These are phyloP conservation scores for Percina caprodes DNA, from an alignment of 2,113 vertebrate genomes.

Conservation along the genomic window DNA sequence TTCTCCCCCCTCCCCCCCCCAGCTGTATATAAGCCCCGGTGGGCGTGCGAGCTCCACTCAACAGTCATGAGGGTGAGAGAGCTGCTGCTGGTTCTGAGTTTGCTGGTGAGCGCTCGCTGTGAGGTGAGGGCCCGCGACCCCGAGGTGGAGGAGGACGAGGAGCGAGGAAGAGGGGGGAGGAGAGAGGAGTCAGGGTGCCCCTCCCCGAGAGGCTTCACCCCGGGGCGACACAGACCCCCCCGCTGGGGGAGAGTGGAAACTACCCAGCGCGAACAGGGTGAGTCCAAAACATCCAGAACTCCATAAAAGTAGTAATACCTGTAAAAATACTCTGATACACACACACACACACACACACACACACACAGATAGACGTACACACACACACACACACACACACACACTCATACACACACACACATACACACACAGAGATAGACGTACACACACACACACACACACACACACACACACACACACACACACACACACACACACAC, in stretches of 20 bases:
- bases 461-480: constrained; percentile 17
- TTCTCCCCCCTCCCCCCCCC: background rate
- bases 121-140: constrained; percentile 79
- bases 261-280: constrained; percentile 63
- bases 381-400: no score
- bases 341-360: constrained; percentile 5
- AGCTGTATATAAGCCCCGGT: constrained; percentile 49
- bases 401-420: background rate
- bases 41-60: constrained; percentile 17
- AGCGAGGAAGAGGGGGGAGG: constrained; percentile 5
- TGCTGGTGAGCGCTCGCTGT: constrained; percentile 76
- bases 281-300: constrained; percentile 40
- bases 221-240: background rate
- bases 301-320: no score
- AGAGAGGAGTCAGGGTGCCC: background rate
- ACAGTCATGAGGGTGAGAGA: constrained; percentile 69
- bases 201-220: background rate
- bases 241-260: constrained; percentile 14
- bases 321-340: background rate
- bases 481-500: constrained; percentile 12
- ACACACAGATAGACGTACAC: background rate
- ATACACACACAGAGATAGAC: constrained; percentile 7
- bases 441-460: constrained; percentile 16
- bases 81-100: constrained; percentile 73
- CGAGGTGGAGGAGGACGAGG: constrained; percentile 71